Evolutionary conservation across 1,140 invertebrate genomes (phyloP).

Genomic region (Zaprionus lachaisei): DNA sequence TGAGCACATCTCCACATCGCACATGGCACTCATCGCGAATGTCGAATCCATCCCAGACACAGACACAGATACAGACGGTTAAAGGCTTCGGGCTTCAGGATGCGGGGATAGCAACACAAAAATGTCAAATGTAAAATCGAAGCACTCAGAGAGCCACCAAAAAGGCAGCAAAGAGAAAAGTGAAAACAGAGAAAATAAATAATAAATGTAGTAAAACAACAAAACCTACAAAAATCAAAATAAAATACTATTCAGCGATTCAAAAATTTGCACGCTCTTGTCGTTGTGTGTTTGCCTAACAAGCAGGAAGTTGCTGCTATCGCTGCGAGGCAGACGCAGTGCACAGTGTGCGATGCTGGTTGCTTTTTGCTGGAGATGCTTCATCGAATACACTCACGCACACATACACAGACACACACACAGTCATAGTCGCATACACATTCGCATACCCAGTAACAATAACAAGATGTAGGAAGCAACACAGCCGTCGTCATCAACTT

Average conservation of each 20-base stretch:
- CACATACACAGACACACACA: neutral
- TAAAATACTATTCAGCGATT: conserved; percentile 1
- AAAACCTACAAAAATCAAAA: neutral
- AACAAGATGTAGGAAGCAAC: conserved; percentile 10
- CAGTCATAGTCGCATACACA: neutral
- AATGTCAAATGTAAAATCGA: conserved; percentile 8
- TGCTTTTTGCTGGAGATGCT: conserved; percentile 6
- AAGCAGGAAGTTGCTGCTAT: neutral
- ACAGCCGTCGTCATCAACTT: neutral
- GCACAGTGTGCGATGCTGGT: neutral
- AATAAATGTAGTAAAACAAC: neutral
- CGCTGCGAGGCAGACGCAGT: conserved; percentile 2
- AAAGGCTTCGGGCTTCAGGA: neutral
- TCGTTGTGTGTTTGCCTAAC: conserved; percentile 8
- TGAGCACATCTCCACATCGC: conserved; percentile 1
- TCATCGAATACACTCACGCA: neutral
- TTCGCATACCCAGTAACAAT: neutral
- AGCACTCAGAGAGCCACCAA: neutral
- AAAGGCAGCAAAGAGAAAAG: neutral
- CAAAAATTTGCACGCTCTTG: conserved; percentile 11
- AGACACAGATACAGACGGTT: neutral
- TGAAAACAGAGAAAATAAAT: conserved; percentile 2
- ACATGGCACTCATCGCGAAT: neutral
- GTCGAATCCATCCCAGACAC: neutral
- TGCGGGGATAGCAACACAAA: neutral